phyloP scores from a whole-genome alignment of 1,140 invertebrate species.

The Formica exsecta region DNA sequence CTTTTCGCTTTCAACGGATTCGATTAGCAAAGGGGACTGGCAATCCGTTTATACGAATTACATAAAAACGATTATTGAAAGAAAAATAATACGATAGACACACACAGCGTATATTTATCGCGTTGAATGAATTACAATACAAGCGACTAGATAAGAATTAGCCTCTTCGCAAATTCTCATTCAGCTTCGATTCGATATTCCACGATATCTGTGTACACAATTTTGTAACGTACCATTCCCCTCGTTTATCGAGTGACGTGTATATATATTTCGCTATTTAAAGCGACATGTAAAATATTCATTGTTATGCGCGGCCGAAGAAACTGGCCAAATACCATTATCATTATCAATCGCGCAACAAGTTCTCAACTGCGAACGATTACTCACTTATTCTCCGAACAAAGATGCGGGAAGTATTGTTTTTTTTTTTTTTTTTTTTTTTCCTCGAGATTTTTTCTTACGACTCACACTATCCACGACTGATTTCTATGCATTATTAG shows the following conservation, averaged over 20 bases:
- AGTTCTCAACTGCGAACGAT: not conserved
- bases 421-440: no score
- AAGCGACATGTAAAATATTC: conserved; percentile 17
- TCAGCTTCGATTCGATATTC: not conserved
- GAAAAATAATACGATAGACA: conserved; percentile 33
- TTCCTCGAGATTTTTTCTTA: conserved; percentile 5
- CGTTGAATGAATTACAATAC: not conserved
- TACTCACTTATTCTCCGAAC: conserved; percentile 44
- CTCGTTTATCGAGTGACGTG: not conserved
- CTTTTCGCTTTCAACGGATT: not conserved
- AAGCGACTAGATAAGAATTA: conserved; percentile 17
- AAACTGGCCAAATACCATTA: no score
- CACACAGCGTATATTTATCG: not conserved
- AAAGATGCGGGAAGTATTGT: conserved; percentile 51
- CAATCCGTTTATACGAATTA: not conserved
- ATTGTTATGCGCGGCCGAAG: not conserved
- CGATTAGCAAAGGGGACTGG: not conserved
- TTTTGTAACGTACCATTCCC: not conserved
- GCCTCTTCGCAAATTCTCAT: not conserved
- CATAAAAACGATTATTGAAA: conserved; percentile 16
- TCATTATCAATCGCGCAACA: not conserved
- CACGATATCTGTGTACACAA: not conserved
- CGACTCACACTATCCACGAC: not conserved
- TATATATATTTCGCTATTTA: not conserved
- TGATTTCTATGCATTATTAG: conserved; percentile 56